phyloP scores from a whole-genome alignment of 2,113 vertebrate genomes.

The Nyctereutes procyonoides region DNA sequence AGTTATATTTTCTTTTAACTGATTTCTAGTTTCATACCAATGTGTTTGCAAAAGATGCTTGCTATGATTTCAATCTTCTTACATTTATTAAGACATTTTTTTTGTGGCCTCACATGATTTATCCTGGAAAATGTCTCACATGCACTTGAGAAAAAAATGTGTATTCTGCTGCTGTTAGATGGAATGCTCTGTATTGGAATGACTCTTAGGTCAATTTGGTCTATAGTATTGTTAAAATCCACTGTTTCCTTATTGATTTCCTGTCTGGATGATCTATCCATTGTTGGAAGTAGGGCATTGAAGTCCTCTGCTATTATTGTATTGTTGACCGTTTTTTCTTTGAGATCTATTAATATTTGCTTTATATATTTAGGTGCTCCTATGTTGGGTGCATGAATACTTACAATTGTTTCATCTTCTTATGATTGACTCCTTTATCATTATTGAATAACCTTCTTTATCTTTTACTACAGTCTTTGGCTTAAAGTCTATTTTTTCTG shows the following conservation, averaged over 20 bases:
- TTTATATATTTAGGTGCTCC: background rate
- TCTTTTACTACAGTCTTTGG: background rate
- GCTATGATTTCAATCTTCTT: background rate
- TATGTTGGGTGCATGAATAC: background rate
- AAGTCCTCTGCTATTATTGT: background rate
- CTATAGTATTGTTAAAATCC: background rate
- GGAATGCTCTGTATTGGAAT: background rate
- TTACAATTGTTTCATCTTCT: background rate
- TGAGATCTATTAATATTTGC: background rate
- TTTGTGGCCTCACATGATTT: background rate
- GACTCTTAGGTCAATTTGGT: background rate
- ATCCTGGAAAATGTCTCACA: background rate
- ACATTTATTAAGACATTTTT: background rate
- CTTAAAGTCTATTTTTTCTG: background rate
- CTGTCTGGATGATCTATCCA: background rate
- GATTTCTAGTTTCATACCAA: background rate
- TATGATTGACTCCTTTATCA: background rate
- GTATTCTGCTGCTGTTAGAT: background rate
- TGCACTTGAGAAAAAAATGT: conserved; percentile 2
- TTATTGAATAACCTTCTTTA: background rate
- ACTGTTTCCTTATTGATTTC: background rate
- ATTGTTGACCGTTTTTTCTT: background rate
- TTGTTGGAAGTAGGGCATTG: background rate
- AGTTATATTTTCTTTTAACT: background rate
- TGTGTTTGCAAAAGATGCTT: background rate